phyloP scores from a whole-genome alignment of 2,113 vertebrate species.

The Paedocypris sp. region DNA sequence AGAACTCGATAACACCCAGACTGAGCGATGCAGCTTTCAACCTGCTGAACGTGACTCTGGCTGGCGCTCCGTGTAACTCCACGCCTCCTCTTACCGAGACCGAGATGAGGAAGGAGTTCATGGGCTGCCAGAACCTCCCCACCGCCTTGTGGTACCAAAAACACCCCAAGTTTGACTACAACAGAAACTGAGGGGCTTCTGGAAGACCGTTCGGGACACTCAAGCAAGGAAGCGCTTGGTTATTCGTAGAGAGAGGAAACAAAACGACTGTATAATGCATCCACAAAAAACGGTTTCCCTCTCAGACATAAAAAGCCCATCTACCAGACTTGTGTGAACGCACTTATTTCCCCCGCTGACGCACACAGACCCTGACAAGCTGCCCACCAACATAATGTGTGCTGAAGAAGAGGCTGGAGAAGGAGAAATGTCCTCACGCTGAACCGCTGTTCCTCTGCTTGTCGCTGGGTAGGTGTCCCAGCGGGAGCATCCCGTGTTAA shows the following conservation, averaged over 20 bases:
- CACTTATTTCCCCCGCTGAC: background rate
- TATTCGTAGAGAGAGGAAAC: no score
- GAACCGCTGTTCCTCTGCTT: constrained; percentile 10
- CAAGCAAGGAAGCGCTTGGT: no score
- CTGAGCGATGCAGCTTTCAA: constrained; percentile 43
- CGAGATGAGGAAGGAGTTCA: constrained; percentile 62
- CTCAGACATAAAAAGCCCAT: background rate
- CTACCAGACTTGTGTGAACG: background rate
- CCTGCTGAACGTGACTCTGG: constrained; percentile 61
- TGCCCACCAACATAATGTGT: background rate
- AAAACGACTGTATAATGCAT: background rate
- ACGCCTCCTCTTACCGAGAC: constrained; percentile 63
- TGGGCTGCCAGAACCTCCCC: constrained; percentile 73
- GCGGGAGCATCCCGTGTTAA: constrained; percentile 9
- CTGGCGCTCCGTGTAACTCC: constrained; percentile 64
- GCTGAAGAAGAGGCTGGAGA: background rate
- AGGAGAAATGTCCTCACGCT: constrained; percentile 17
- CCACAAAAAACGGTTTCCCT: background rate
- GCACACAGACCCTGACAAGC: background rate
- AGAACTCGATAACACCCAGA: constrained; percentile 43
- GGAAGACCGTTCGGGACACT: no score
- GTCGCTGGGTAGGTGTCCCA: background rate
- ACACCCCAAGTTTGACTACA: constrained; percentile 32
- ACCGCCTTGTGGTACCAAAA: constrained; percentile 68
- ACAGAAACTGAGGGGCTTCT: constrained; percentile 34